Conservation (phyloP, 2,888 invertebrate genomes). For the Agrypnus murinus region DNA sequence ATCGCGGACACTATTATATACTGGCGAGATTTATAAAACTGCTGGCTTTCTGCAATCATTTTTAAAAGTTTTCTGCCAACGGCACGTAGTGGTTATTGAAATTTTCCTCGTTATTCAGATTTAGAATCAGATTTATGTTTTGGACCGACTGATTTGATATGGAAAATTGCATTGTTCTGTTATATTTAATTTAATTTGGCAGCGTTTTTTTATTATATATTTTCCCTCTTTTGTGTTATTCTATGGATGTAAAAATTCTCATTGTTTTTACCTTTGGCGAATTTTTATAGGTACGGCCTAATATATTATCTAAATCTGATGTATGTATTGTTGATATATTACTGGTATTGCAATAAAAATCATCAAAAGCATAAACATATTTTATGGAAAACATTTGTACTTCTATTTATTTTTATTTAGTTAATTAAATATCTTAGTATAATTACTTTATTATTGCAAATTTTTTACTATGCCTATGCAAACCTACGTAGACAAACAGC, state of each 20-base stretch:
- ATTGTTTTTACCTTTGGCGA: not conserved
- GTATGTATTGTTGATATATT: no score
- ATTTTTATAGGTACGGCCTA: not conserved
- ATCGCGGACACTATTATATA: slow-evolving; percentile 65
- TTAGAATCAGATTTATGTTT: slow-evolving; percentile 64
- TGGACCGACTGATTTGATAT: slow-evolving; percentile 49
- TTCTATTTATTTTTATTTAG: no score
- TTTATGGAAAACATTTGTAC: no score
- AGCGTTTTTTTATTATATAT: slow-evolving; percentile 40
- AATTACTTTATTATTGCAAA: no score
- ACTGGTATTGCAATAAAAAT: no score
- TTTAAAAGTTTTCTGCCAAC: slow-evolving; percentile 65
- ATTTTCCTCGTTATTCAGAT: slow-evolving; percentile 64
- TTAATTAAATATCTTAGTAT: no score
- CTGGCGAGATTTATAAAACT: slow-evolving; percentile 62
- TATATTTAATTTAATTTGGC: slow-evolving; percentile 47
- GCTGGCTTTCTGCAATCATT: slow-evolving; percentile 59
- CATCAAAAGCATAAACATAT: no score
- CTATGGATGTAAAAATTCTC: slow-evolving; percentile 14
- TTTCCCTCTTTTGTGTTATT: slow-evolving; percentile 1
- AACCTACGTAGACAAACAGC: no score
- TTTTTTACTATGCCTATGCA: no score
- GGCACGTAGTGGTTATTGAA: slow-evolving; percentile 65
- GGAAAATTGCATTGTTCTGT: slow-evolving; percentile 46
- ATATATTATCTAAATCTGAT: no score